Conservation (phyloP, 2,888 invertebrate genomes). For the Herminia tarsipennalis region DNA sequence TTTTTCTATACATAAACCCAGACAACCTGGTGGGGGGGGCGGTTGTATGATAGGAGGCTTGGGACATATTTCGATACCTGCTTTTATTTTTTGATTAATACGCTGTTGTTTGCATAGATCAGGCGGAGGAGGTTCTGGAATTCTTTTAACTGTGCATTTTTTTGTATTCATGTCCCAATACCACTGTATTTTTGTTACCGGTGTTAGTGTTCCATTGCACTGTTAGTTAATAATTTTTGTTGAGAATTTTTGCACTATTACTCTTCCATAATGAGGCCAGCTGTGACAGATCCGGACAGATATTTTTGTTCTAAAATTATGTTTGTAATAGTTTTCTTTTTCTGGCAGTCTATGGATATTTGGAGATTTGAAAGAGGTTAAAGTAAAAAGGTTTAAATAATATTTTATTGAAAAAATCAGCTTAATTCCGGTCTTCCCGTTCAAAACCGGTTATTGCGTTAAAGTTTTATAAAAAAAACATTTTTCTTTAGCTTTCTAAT, state of each 20-base stretch:
- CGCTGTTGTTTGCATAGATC: constrained; percentile 56
- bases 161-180: constrained; percentile 58
- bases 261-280: too few species aligned
- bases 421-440: too few species aligned
- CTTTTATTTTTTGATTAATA: constrained; percentile 49
- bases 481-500: too few species aligned
- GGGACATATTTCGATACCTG: constrained; percentile 61
- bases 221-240: neutral
- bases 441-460: too few species aligned
- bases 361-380: too few species aligned
- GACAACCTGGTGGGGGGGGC: constrained; percentile 47
- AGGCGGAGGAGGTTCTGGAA: constrained; percentile 50
- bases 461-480: too few species aligned
- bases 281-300: too few species aligned
- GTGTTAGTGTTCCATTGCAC: neutral
- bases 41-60: constrained; percentile 48
- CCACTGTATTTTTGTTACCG: neutral
- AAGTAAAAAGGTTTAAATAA: too few species aligned
- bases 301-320: constrained; percentile 2
- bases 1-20: constrained; percentile 63
- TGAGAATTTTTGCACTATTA: too few species aligned
- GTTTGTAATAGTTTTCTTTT: too few species aligned
- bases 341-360: too few species aligned
- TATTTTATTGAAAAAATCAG: too few species aligned
- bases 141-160: constrained; percentile 51